Base-by-base conservation (phyloP, 2,888 invertebrate species). In the Ecliptopera silaceata region DNA sequence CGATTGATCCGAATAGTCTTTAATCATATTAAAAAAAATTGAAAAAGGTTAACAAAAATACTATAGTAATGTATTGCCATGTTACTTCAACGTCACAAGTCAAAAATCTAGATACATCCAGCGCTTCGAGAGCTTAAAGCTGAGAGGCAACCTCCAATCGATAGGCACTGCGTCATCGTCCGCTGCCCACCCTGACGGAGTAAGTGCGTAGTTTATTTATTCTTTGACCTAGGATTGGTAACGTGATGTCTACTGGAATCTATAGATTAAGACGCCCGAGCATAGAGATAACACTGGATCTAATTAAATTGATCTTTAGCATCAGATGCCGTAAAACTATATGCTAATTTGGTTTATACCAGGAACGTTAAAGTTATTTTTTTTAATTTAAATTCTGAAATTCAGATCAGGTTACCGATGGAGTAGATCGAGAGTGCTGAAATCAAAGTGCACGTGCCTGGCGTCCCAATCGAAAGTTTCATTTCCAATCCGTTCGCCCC, bases 111-210 rank as follows among this genome's bases (percentile, higher is more conserved):
- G 53, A 49, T 49, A 45, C 36, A 34, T 39, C 10, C 41, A 39
- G 51, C 12, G 36, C 26, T 42, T 42, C 18, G 38, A 26, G 26
- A 34, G 36, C 36, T 26, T 41, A 34, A 10, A 34, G 44, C 31
- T 4, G n/a, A 32, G 32, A 32, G 59, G 46, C 44, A 61, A 58
- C 53, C 53, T 47, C 39, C 39, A 83, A 86, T 87, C 84, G 72
- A 87, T 86, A 83, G 67, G 65, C 63, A 73, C 82, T 84, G 79
- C 86, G 86, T 87, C 87, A 86, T 72, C 65, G 66, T 62, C 49
- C 63, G 61, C 66, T 64, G 63, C 57, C 62, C 63, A 58, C 54
- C 50, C 53, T 56, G 48, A 45, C 63, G 56, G 64, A 70, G 64
- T 65, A 70, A 77, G 65, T 80, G 76, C 80, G 78, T 81, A 79